Conservation (phyloP, 2,113 vertebrate genomes). For the Semicossyphus pulcher region DNA sequence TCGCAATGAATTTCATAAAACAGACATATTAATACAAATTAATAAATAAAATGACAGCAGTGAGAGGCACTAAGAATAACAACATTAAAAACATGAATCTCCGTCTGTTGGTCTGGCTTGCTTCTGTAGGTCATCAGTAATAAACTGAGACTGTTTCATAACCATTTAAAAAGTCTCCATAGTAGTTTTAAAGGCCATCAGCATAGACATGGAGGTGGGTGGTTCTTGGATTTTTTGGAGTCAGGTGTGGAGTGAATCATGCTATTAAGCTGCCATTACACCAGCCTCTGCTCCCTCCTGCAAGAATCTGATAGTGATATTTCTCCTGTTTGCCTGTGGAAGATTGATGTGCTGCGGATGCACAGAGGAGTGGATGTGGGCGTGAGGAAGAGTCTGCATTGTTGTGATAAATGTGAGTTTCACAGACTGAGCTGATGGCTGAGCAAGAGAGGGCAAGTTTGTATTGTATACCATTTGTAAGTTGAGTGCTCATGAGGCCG, state of each 20-base stretch:
- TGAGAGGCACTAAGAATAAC: neutral
- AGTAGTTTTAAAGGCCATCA: conserved; percentile 20
- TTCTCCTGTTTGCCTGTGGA: conserved; percentile 52
- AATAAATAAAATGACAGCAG: too few relatives aligned
- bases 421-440: conserved; percentile 16
- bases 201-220: conserved; percentile 20
- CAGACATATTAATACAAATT: too few relatives aligned
- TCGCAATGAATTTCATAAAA: too few relatives aligned
- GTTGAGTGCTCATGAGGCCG: neutral
- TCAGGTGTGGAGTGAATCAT: conserved; percentile 58
- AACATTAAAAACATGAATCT: neutral
- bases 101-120: neutral
- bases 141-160: neutral
- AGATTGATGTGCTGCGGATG: conserved; percentile 46
- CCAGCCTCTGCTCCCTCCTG: conserved; percentile 46
- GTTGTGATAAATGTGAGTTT: conserved; percentile 22
- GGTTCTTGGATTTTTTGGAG: conserved; percentile 47
- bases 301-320: conserved; percentile 58
- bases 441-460: conserved; percentile 40
- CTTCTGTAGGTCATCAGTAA: neutral
- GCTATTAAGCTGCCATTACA: conserved; percentile 48
- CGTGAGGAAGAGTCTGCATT: conserved; percentile 35
- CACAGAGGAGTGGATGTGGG: conserved; percentile 43
- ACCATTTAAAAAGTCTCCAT: neutral
- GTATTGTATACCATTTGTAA: neutral